phyloP scores from a whole-genome alignment of 2,113 vertebrate genomes.

The Leptocoma aspasia region DNA sequence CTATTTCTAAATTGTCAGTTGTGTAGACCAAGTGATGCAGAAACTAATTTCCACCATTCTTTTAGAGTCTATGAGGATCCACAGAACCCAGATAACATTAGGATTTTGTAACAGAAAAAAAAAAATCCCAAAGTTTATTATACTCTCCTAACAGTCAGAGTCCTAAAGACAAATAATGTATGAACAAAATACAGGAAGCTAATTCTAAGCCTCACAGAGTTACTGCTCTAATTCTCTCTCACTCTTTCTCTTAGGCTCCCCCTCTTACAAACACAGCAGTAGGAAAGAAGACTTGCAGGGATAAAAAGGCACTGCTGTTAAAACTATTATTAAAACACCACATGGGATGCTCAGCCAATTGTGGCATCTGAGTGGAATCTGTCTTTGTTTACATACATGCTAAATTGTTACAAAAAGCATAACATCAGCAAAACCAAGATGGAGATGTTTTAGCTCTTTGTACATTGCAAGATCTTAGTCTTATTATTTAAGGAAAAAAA shows the following conservation, averaged over 20 bases:
- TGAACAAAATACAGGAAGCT: not conserved
- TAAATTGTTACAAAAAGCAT: slow-evolving; percentile 20
- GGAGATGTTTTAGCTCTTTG: not conserved
- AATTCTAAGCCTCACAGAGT: slow-evolving; percentile 36
- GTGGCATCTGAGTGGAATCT: slow-evolving; percentile 2
- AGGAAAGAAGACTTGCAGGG: slow-evolving; percentile 14
- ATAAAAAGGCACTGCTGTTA: slow-evolving; percentile 34
- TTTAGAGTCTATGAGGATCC: not conserved
- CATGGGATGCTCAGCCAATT: slow-evolving; percentile 16
- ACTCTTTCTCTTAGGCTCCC: not conserved
- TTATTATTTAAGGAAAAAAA: not conserved
- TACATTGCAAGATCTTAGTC: not conserved
- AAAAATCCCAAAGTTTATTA: slow-evolving; percentile 14
- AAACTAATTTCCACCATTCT: slow-evolving; percentile 42
- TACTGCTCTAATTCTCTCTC: not conserved
- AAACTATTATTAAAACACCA: slow-evolving; percentile 55
- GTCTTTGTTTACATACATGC: slow-evolving; percentile 9
- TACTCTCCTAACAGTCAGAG: not conserved
- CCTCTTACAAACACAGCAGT: not conserved
- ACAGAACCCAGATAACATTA: slow-evolving; percentile 22
- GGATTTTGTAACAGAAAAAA: slow-evolving; percentile 12
- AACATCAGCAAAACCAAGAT: slow-evolving; percentile 13
- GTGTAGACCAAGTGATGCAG: not conserved
- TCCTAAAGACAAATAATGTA: not conserved
- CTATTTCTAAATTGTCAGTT: slow-evolving; percentile 15